Conservation (phyloP, 2,113 vertebrate species). For the Sialia sialis region DNA sequence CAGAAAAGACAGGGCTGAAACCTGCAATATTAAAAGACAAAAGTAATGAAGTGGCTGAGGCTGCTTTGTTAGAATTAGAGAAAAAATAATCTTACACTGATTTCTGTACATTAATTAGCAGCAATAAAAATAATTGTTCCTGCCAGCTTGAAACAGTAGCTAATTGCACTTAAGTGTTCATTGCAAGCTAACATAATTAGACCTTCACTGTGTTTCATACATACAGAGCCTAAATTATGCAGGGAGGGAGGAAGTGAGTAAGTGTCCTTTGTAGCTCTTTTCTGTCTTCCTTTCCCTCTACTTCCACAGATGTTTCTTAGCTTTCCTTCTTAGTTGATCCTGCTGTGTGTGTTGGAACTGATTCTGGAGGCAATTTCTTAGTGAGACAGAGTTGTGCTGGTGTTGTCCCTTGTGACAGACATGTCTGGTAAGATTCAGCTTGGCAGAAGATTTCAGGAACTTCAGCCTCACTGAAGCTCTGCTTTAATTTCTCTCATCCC, state of each 20-base stretch:
- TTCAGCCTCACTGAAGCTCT: background rate
- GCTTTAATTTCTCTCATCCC: background rate
- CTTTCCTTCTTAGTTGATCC: background rate
- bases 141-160: conserved; percentile 51
- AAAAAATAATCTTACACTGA: background rate
- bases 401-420: background rate
- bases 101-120: conserved; percentile 59
- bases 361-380: background rate
- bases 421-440: background rate
- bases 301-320: background rate
- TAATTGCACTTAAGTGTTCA: conserved; percentile 61
- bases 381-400: background rate
- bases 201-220: conserved; percentile 51
- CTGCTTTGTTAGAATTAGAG: background rate
- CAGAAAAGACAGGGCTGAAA: background rate
- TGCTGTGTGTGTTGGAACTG: background rate
- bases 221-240: conserved; percentile 47
- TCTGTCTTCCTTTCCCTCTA: background rate
- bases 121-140: conserved; percentile 69
- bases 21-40: background rate
- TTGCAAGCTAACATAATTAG: conserved; percentile 69
- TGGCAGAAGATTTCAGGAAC: background rate
- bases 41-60: background rate
- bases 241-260: conserved; percentile 27
- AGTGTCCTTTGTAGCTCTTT: background rate